Base-by-base conservation (phyloP, 2,113 vertebrate genomes). In the Brachirus orientalis region DNA sequence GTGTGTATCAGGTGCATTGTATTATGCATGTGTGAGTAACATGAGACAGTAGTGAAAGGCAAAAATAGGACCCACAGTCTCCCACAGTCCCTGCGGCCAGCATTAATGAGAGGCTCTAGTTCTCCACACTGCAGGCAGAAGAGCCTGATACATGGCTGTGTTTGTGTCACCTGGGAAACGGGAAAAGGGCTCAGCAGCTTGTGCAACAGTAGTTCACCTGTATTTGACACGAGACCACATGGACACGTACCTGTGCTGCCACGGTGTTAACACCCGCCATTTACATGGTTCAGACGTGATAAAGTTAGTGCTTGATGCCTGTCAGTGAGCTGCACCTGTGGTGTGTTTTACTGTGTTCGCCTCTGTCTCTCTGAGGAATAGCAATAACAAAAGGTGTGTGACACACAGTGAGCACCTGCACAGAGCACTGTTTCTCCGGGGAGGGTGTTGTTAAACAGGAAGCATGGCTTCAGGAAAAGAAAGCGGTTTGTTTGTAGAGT, bases 101-200 rank as follows among this genome's bases (percentile, higher is more conserved):
- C 69, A 22, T 85, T 90, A 90, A 90, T 83, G 85, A 89, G 79
- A 80, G 66, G 71, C 84, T 85, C 62, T n/a, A 68, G 56, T 67
- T 75, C 70, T 66, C 64, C 61, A 63, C 78, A 41, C 76, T 67
- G 61, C 41, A 84, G 80, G 68, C 58, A 17, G 63, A 74, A 22
- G 69, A 85, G 78, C 56, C 45, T 81, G 91, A 92, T 85, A 92
- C 65, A 37, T 73, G 45, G 17, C 77, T 81, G 85, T 90, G 90
- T 89, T 87, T 77, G 72, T 14, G 91, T 93, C 88, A 65, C 90
- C 86, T 0, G 2, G 90, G 90, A 69, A 86, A 93, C 90, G 11
- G 72, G 64, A 55, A 60, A 58, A 72, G 76, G 59, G 71, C 77
- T 67, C 41, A 14, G 83, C 43, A 46, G 65, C 79, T 47, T 37